Evolutionary conservation across 2,888 invertebrate genomes (phyloP).

Genomic region (Craniophora ligustri): DNA sequence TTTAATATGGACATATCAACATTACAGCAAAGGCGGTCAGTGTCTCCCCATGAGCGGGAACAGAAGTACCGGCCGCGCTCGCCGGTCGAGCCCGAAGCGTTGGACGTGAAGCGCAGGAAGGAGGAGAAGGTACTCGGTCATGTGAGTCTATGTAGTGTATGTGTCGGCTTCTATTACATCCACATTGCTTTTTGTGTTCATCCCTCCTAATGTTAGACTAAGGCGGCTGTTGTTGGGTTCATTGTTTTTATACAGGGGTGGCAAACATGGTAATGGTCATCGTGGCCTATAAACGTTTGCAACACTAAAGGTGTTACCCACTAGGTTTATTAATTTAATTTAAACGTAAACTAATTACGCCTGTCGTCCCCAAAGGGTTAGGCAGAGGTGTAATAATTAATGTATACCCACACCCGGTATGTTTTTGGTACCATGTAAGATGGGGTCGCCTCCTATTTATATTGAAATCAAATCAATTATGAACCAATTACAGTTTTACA

Average conservation of each 20-base stretch:
- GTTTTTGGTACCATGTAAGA: too few species aligned
- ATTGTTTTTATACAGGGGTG: too few species aligned
- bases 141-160: conserved; percentile 91
- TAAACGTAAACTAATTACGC: too few species aligned
- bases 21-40: conserved; percentile 89
- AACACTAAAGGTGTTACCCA: background rate
- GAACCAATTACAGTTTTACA: too few species aligned
- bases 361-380: too few species aligned
- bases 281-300: too few species aligned
- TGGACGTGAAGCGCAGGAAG: conserved; percentile 93
- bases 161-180: conserved; percentile 69
- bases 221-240: conserved; percentile 44
- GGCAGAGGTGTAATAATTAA: too few species aligned
- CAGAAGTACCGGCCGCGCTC: conserved; percentile 94
- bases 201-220: conserved; percentile 21
- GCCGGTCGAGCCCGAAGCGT: conserved; percentile 92
- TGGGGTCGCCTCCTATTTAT: too few species aligned
- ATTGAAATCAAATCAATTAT: too few species aligned
- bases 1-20: too few species aligned
- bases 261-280: too few species aligned
- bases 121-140: conserved; percentile 95
- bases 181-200: conserved; percentile 52
- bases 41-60: conserved; percentile 94
- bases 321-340: background rate
- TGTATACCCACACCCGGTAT: too few species aligned